Conservation (phyloP, 2,888 invertebrate species). For the Oscheius sp. region DNA sequence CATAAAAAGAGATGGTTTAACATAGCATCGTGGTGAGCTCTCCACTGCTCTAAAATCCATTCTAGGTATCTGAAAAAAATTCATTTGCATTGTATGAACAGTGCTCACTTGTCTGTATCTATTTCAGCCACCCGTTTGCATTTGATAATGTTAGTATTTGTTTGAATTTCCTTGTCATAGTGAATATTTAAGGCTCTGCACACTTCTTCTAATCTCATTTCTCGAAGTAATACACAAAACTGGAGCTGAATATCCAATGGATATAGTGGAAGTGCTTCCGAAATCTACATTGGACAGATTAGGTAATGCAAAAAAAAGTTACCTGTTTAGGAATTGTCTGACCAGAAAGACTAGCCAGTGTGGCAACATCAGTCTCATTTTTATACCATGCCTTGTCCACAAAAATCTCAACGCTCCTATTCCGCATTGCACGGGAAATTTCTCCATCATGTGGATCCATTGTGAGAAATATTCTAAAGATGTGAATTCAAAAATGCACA, state of each 20-base stretch:
- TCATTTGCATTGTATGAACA: neutral
- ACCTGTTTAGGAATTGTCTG: slow-evolving; percentile 27
- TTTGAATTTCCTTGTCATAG: neutral
- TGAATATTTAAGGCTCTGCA: slow-evolving; percentile 42
- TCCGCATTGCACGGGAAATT: slow-evolving; percentile 97
- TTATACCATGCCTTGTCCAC: slow-evolving; percentile 74
- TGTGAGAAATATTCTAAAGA: slow-evolving; percentile 85
- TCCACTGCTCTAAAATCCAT: slow-evolving; percentile 11
- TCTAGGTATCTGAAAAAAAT: slow-evolving; percentile 1
- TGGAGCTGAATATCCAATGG: slow-evolving; percentile 44
- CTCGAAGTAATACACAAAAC: slow-evolving; percentile 43
- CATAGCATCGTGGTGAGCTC: neutral
- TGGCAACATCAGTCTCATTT: slow-evolving; percentile 37
- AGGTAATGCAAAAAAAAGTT: neutral
- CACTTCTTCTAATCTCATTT: slow-evolving; percentile 39
- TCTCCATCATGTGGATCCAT: slow-evolving; percentile 95
- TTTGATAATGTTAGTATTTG: neutral
- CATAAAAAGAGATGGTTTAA: neutral
- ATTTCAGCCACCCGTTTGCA: neutral
- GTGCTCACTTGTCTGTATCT: neutral
- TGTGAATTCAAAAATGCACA: no score
- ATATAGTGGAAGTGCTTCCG: neutral
- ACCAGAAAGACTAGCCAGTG: slow-evolving; percentile 4
- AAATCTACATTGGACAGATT: slow-evolving; percentile 22
- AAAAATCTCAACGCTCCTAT: slow-evolving; percentile 92